A percentile compares a stretch with the other conserved stretches of the same genome.
phyloP scores from a whole-genome alignment of 2,797 vertebrate genomes.

The Sphaeramia orbicularis region DNA sequence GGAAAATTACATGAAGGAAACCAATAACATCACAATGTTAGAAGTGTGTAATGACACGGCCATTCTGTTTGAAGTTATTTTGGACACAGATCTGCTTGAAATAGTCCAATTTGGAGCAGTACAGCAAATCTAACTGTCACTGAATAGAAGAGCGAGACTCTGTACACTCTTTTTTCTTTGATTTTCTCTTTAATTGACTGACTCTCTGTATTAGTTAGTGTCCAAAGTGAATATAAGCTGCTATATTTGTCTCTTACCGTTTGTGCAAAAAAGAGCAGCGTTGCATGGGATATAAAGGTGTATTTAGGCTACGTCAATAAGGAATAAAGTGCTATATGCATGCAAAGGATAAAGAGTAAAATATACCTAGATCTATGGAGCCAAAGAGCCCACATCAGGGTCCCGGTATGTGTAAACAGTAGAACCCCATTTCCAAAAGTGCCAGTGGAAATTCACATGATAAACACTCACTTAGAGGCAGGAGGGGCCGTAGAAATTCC shows the following conservation, averaged over 20 bases:
- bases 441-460: conserved; percentile 64
- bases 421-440: conserved; percentile 33
- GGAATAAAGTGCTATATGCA: neutral
- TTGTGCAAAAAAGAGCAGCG: no score
- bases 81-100: conserved; percentile 8
- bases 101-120: neutral
- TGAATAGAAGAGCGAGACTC: neutral
- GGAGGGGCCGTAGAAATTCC: conserved; percentile 70
- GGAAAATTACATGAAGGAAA: conserved; percentile 37
- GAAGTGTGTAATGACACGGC: neutral
- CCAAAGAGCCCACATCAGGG: conserved; percentile 9
- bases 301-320: no score
- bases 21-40: conserved; percentile 27
- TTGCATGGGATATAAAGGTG: no score
- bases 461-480: conserved; percentile 55
- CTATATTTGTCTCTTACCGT: no score
- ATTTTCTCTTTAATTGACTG: no score
- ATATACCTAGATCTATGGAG: neutral
- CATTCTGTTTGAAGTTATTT: conserved; percentile 17
- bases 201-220: no score
- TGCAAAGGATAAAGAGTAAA: neutral
- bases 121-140: neutral
- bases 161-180: neutral
- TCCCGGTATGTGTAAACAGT: conserved; percentile 40
- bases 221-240: no score